Conservation (phyloP, 2,888 invertebrate species). For the Nemotelus nigrinus region DNA sequence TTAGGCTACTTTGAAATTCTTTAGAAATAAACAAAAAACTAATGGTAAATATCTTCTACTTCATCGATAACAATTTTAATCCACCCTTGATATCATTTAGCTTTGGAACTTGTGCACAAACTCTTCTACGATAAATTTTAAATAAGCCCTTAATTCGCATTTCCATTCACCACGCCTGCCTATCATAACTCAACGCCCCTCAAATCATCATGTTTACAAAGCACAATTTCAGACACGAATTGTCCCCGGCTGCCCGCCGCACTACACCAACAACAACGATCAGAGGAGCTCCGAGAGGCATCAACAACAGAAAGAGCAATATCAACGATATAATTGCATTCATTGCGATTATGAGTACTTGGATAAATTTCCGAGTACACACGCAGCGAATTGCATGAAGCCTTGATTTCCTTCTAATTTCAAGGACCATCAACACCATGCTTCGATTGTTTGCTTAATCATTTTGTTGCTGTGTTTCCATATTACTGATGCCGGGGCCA, state of each 20-base stretch:
- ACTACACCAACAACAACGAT: no score
- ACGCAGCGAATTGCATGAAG: constrained; percentile 9
- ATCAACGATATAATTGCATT: constrained; percentile 35
- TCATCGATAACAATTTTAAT: no score
- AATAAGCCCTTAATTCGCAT: no score
- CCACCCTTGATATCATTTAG: no score
- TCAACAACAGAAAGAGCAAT: constrained; percentile 34
- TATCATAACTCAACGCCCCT: constrained; percentile 31
- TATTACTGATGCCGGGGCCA: constrained; percentile 2
- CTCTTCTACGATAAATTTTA: no score
- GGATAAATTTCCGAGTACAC: constrained; percentile 36
- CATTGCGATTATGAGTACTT: constrained; percentile 10
- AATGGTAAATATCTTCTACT: no score
- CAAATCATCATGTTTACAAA: constrained; percentile 35
- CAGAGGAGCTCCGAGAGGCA: not conserved
- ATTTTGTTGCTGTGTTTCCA: not conserved
- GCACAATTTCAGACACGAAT: constrained; percentile 13
- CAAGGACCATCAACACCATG: constrained; percentile 28
- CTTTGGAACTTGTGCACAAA: no score
- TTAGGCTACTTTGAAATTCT: no score
- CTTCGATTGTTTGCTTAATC: not conserved
- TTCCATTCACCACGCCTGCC: no score
- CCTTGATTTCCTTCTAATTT: constrained; percentile 35
- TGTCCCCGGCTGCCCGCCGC: not conserved
- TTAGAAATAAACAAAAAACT: no score